Evolutionary conservation across 2,888 invertebrate species (phyloP), one percentile per base, ranked within the genome.

Genomic region (Conistra vaccinii): DNA sequence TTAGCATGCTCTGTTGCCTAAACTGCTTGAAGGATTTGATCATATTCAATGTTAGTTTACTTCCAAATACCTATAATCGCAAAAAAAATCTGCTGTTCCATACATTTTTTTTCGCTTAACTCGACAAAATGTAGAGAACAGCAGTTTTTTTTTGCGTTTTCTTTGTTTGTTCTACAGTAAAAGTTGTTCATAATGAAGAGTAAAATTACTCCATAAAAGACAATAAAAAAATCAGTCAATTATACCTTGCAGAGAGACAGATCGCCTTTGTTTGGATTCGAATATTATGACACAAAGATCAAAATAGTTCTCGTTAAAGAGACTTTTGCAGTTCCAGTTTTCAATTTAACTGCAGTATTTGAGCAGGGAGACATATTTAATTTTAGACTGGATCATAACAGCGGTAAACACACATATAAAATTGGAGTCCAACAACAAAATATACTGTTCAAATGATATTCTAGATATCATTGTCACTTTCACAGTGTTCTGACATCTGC

Each of bases 401-500:
- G 26, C 42, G 17, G 6, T n/a, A 7, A 4, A n/a, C 6, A 9
- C 5, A 20, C 12, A 7, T 4, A 17, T 3, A 17, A 29, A 39
- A 51, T 75, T 7, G n/a, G 53, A 60, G 7, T 48, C 14, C 48
- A 81, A 23, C 39, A 10, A 69, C 57, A 66, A 66, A 69, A 68
- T 65, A 55, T 17, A 51, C 20, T 0, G 5, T 29, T n/a, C 57
- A 62, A 71, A 66, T 32, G 58, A 66, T 45, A 55, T 72, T 62
- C 74, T 65, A 73, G 39, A 62, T 51, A 71, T 67, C 60, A 78
- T 75, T 71, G 75, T 60, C 83, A 60, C 74, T 76, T 84, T 85
- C 79, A 80, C 62, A 73, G 42, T 69, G 61, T 82, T 72, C 70
- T 69, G 76, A 76, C 79, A 77, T 89, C 88, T 84, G 74, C 77